Conservation (phyloP, 2,113 vertebrate genomes). For the Mormoops blainvillei region DNA sequence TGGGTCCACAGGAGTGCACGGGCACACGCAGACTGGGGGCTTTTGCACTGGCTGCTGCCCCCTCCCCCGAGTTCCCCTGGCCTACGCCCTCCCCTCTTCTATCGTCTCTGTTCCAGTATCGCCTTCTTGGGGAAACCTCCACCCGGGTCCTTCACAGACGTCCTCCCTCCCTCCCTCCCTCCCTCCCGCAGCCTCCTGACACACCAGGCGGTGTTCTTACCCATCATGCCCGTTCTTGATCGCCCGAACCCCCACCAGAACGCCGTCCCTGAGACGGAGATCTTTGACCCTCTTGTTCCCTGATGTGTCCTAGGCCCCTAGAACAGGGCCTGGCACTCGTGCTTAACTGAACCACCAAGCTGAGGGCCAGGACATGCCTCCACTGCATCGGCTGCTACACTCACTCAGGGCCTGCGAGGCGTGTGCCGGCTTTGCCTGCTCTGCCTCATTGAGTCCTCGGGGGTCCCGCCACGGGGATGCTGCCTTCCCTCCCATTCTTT, state of each 20-base stretch:
- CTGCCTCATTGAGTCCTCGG: background rate
- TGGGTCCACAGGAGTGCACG: no score
- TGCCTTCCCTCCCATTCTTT: background rate
- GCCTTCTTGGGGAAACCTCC: background rate
- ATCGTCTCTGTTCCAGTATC: background rate
- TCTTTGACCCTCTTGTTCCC: no score
- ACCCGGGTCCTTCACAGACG: background rate
- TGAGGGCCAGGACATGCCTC: rapidly evolving
- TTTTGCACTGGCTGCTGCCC: background rate
- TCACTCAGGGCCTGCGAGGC: background rate
- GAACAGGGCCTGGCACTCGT: background rate
- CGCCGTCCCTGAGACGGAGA: background rate
- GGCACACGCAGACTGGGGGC: background rate
- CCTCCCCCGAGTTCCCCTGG: background rate
- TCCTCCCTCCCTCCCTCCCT: no score
- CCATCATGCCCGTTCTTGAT: rapidly evolving
- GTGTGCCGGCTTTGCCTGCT: rapidly evolving
- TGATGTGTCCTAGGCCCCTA: background rate
- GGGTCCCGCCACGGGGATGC: rapidly evolving
- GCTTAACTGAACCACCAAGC: rapidly evolving
- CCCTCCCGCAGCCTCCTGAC: background rate
- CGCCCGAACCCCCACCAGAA: background rate
- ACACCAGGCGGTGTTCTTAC: rapidly evolving
- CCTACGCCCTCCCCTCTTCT: background rate
- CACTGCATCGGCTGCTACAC: rapidly evolving